Conservation (phyloP, 2,888 invertebrate genomes). For the Watsonalla binaria region DNA sequence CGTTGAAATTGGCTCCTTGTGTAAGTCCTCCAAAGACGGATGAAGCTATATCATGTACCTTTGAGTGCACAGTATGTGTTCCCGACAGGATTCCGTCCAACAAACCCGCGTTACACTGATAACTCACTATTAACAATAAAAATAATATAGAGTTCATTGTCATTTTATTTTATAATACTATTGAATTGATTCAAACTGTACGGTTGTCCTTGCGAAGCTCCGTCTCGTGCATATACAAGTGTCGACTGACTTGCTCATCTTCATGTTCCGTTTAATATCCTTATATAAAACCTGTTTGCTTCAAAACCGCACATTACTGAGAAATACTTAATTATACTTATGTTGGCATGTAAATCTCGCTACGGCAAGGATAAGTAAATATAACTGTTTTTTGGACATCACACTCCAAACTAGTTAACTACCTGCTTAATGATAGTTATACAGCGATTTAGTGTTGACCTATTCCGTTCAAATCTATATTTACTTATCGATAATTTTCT, state of each 20-base stretch:
- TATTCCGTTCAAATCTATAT: too few species aligned
- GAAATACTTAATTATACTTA: background rate
- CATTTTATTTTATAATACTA: constrained; percentile 9
- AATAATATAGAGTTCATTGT: constrained; percentile 17
- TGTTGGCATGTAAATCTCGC: background rate
- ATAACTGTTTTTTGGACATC: background rate
- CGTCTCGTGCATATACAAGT: constrained; percentile 17
- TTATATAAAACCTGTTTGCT: constrained; percentile 31
- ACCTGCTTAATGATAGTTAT: too few species aligned
- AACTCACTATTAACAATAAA: constrained; percentile 22
- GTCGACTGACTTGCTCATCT: constrained; percentile 36
- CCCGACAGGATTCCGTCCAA: constrained; percentile 31
- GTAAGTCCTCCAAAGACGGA: constrained; percentile 39
- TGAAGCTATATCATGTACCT: constrained; percentile 40
- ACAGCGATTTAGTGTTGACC: too few species aligned
- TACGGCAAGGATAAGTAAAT: background rate
- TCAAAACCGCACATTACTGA: constrained; percentile 5
- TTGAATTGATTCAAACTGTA: constrained; percentile 3
- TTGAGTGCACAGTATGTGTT: constrained; percentile 31
- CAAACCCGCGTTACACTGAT: constrained; percentile 26
- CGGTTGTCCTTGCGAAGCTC: constrained; percentile 8
- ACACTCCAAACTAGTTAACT: too few species aligned
- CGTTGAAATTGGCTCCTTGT: constrained; percentile 30
- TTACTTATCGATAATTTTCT: too few species aligned
- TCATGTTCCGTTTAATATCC: constrained; percentile 23